Evolutionary conservation across 2,113 vertebrate species (phyloP).

Genomic region (Tychaedon coryphoeus): DNA sequence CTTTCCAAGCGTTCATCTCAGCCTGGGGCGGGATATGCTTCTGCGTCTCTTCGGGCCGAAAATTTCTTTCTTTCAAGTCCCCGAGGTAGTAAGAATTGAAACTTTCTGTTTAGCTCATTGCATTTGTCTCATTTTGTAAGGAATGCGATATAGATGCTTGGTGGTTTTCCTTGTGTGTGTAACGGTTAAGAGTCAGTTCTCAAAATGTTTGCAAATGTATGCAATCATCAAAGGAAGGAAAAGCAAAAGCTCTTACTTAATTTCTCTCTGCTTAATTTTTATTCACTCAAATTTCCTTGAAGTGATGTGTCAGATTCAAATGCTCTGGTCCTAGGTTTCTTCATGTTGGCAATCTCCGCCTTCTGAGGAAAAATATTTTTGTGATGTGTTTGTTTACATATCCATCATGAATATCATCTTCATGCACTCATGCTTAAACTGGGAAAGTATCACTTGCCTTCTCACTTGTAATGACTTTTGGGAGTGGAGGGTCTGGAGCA

Average conservation of each 20-base stretch:
- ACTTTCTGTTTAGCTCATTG: neutral
- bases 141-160: rapidly evolving
- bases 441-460: neutral
- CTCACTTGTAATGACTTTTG: neutral
- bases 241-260: neutral
- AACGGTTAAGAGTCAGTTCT: neutral
- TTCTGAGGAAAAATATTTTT: neutral
- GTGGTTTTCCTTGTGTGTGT: neutral
- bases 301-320: neutral
- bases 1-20: rapidly evolving
- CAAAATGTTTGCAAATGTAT: neutral
- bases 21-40: neutral
- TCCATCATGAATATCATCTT: rapidly evolving
- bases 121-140: neutral
- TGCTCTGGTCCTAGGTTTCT: rapidly evolving
- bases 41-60: rapidly evolving
- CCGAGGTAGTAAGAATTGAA: neutral
- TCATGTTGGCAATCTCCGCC: neutral
- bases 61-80: neutral
- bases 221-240: neutral
- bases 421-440: rapidly evolving
- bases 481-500: neutral
- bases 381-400: rapidly evolving
- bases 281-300: rapidly evolving
- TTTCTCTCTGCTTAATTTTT: neutral